Evolutionary conservation across 2,797 vertebrate species (phyloP).

Genomic region (Sebastes cheni): DNA sequence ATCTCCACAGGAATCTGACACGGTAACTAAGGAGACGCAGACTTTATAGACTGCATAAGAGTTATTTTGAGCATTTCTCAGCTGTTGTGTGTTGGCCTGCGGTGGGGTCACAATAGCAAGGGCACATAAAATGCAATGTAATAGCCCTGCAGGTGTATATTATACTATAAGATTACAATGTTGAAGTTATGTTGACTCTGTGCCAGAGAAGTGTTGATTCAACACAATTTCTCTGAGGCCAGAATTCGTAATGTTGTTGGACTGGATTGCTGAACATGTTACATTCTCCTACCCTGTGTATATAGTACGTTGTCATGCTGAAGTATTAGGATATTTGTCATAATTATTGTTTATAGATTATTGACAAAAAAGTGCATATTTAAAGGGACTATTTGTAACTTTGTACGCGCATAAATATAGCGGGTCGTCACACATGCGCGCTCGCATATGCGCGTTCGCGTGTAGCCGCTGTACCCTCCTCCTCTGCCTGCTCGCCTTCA

Average conservation of each 20-base stretch:
- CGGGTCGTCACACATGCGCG: too few species aligned
- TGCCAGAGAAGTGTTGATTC: neutral
- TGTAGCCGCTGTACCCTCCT: too few species aligned
- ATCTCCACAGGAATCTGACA: constrained; percentile 27
- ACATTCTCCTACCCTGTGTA: neutral
- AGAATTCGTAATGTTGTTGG: neutral
- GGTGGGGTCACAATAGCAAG: neutral
- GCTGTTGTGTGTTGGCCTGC: neutral
- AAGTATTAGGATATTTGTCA: neutral
- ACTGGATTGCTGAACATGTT: neutral
- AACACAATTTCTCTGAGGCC: neutral
- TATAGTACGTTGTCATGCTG: neutral
- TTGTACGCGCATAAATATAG: too few species aligned
- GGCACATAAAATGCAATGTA: neutral
- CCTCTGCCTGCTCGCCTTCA: too few species aligned
- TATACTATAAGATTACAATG: neutral
- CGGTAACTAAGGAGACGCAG: constrained; percentile 5
- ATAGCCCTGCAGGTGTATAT: neutral
- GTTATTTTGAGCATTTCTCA: constrained; percentile 27
- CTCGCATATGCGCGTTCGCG: too few species aligned
- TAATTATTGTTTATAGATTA: neutral
- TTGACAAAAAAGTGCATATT: neutral
- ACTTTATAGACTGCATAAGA: neutral
- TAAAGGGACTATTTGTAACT: too few species aligned
- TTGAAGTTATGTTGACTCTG: neutral